phyloP scores from a whole-genome alignment of 2,888 invertebrate species.

The Eurytoma adleriae region DNA sequence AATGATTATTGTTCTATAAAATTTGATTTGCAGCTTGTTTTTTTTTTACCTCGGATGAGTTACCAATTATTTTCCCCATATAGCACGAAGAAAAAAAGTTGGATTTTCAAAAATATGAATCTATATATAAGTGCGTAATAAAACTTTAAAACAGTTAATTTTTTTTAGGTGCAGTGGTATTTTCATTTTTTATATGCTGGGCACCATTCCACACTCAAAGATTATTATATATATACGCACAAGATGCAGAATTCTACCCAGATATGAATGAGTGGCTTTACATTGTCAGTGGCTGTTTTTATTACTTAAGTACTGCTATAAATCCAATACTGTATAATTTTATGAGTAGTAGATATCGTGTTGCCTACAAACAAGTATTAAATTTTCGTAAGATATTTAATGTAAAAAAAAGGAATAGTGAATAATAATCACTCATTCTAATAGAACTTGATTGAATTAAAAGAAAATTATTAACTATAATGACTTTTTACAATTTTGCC shows the following conservation, averaged over 20 bases:
- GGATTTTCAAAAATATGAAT: too few species aligned
- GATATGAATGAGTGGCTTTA: conserved; percentile 87
- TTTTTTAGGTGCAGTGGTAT: conserved; percentile 91
- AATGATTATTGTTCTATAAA: too few species aligned
- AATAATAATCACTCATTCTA: too few species aligned
- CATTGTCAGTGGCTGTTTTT: conserved; percentile 87
- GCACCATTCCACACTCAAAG: conserved; percentile 97
- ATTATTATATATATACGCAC: conserved; percentile 87
- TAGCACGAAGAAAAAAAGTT: too few species aligned
- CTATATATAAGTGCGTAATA: too few species aligned
- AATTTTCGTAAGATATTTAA: conserved; percentile 25
- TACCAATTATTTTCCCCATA: too few species aligned
- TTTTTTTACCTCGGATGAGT: too few species aligned
- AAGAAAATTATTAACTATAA: too few species aligned
- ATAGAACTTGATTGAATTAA: too few species aligned
- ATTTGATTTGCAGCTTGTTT: too few species aligned
- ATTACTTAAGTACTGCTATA: conserved; percentile 89
- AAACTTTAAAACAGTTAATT: too few species aligned
- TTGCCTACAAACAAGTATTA: conserved; percentile 83
- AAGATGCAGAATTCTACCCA: conserved; percentile 80
- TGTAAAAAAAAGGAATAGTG: conserved; percentile 1
- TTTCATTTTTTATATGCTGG: conserved; percentile 97
- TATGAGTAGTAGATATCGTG: conserved; percentile 87
- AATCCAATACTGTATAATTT: conserved; percentile 93
- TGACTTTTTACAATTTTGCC: too few species aligned